A percentile compares a stretch with the other conserved stretches of the same genome.
Conservation (phyloP, 2,888 invertebrate species). For the Eurytoma adleriae region DNA sequence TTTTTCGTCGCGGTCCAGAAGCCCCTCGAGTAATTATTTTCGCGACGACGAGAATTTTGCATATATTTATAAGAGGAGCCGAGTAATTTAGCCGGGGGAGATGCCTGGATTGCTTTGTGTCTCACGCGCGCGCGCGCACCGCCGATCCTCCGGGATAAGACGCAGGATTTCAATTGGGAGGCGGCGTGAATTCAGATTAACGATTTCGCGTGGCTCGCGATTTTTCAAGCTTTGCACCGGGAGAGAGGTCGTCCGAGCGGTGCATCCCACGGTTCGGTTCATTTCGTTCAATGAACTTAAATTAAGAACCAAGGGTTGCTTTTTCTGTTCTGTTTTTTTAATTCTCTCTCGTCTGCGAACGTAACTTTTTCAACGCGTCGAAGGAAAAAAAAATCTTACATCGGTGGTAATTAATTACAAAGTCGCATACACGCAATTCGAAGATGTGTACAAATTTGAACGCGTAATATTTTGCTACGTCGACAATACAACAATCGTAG, state of each 20-base stretch:
- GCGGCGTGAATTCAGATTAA: background rate
- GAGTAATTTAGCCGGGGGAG: constrained; percentile 10
- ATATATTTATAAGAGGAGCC: background rate
- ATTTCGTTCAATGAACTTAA: constrained; percentile 43
- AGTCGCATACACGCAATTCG: too few relatives aligned
- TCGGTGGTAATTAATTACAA: too few relatives aligned
- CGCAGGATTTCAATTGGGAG: constrained; percentile 10
- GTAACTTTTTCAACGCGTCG: too few relatives aligned
- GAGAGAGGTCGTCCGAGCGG: background rate
- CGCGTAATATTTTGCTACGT: constrained; percentile 18
- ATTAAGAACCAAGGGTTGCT: constrained; percentile 21
- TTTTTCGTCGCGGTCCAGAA: background rate
- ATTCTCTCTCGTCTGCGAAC: too few relatives aligned
- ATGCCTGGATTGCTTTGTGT: constrained; percentile 9
- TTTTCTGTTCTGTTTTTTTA: too few relatives aligned
- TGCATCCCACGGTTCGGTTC: constrained; percentile 20
- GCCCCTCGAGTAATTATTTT: constrained; percentile 11
- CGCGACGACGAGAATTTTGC: constrained; percentile 19
- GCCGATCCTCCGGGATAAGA: background rate
- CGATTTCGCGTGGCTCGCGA: background rate
- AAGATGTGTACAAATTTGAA: background rate
- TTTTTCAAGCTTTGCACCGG: background rate
- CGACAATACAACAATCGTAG: constrained; percentile 29
- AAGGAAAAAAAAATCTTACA: background rate
- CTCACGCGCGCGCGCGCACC: background rate